Percentiles rank a stretch among this genome's conserved stretches.
Evolutionary conservation across 2,888 invertebrate genomes (phyloP).

Genomic region (Agelastica alni): DNA sequence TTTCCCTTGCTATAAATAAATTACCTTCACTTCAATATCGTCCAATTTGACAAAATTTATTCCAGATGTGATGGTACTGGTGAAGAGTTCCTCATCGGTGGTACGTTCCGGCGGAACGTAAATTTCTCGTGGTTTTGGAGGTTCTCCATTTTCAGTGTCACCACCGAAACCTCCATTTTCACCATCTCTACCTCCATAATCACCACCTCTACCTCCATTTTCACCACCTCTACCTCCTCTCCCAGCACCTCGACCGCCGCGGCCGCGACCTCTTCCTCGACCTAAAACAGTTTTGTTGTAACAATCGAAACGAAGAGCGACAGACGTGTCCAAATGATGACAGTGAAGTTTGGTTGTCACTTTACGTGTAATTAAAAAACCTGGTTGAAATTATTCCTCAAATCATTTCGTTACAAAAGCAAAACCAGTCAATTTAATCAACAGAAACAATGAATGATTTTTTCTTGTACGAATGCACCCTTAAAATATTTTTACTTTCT

Average conservation of each 20-base stretch:
- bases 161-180: conserved; percentile 46
- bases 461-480: no score
- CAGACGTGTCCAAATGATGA: no score
- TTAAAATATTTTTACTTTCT: no score
- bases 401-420: no score
- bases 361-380: no score
- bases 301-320: no score
- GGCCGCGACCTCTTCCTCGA: conserved; percentile 33
- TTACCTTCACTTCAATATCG: conserved; percentile 76
- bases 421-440: no score
- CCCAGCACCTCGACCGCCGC: conserved; percentile 31
- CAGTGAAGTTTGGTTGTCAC: no score
- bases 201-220: conserved; percentile 35
- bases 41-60: conserved; percentile 91
- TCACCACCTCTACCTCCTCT: conserved; percentile 40
- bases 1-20: no score
- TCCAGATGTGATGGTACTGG: conserved; percentile 49
- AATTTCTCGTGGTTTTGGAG: conserved; percentile 65
- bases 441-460: no score
- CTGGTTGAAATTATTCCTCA: no score
- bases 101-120: conserved; percentile 78
- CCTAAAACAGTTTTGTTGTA: no score
- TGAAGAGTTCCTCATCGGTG: conserved; percentile 73
- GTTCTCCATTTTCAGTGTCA: conserved; percentile 38
- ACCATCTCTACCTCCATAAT: conserved; percentile 47